Conservation (phyloP, 2,113 vertebrate species). For the Dunckerocampus dactyliophorus region DNA sequence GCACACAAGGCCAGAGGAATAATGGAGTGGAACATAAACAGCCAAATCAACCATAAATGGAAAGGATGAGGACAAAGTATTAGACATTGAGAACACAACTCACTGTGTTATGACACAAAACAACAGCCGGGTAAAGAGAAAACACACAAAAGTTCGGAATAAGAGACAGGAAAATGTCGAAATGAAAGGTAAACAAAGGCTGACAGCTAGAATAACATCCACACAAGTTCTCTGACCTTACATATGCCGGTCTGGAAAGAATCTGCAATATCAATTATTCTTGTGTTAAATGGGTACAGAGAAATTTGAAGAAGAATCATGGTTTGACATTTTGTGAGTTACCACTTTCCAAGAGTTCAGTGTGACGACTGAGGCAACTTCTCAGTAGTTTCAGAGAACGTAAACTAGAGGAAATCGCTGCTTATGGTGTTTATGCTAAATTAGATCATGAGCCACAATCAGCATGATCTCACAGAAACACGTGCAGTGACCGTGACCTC, state of each 20-base stretch:
- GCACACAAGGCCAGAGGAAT: slow-evolving; percentile 20
- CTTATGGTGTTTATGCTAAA: background rate
- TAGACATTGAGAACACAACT: slow-evolving; percentile 44
- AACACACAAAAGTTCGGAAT: slow-evolving; percentile 72
- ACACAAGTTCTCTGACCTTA: slow-evolving; percentile 49
- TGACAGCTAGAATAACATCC: slow-evolving; percentile 72
- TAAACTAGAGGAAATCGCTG: background rate
- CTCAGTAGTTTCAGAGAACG: background rate
- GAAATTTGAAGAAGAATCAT: slow-evolving; percentile 32
- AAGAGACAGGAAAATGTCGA: slow-evolving; percentile 70
- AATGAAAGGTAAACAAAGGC: slow-evolving; percentile 74
- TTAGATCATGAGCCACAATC: background rate
- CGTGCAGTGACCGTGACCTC: slow-evolving; percentile 17
- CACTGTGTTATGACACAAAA: slow-evolving; percentile 77
- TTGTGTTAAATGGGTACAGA: slow-evolving; percentile 54
- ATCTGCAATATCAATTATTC: slow-evolving; percentile 61
- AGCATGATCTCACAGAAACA: background rate
- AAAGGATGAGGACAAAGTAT: slow-evolving; percentile 45
- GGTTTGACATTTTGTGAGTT: slow-evolving; percentile 1
- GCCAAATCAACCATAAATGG: slow-evolving; percentile 40
- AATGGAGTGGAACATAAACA: slow-evolving; percentile 61
- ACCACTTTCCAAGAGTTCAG: background rate
- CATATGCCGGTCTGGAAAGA: slow-evolving; percentile 30
- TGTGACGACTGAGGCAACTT: background rate
- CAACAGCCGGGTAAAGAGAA: slow-evolving; percentile 68